Conservation (phyloP, 1,140 invertebrate genomes). For the Eriosoma lanigerum region DNA sequence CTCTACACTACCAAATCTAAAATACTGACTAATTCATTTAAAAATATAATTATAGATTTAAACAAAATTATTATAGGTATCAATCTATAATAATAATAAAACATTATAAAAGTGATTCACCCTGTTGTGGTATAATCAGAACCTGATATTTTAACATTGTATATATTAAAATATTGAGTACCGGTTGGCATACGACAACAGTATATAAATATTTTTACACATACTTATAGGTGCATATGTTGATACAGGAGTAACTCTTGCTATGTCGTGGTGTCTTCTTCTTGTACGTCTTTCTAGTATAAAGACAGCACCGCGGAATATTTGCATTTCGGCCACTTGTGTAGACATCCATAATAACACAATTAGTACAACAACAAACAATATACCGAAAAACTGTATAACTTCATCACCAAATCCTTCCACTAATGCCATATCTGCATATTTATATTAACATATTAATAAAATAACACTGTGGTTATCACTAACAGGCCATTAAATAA, state of each 20-base stretch:
- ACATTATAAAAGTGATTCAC: no score
- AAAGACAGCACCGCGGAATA: constrained; percentile 50
- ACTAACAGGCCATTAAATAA: neutral
- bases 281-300: constrained; percentile 51
- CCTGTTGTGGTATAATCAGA: no score
- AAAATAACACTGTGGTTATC: neutral
- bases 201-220: neutral
- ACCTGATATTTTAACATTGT: no score
- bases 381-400: constrained; percentile 68
- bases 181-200: no score
- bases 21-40: no score
- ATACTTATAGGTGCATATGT: neutral
- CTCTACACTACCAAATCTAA: no score
- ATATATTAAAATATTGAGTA: no score
- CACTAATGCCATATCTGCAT: constrained; percentile 66
- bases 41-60: no score
- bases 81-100: no score
- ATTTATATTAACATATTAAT: constrained; percentile 2
- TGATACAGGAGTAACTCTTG: neutral
- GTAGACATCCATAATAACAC: constrained; percentile 52
- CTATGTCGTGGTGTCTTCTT: constrained; percentile 32
- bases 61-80: no score
- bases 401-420: constrained; percentile 84
- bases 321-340: constrained; percentile 48
- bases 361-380: constrained; percentile 62